A percentile compares a stretch with the other conserved stretches of the same genome.
Evolutionary conservation across 2,113 vertebrate genomes (phyloP).

Genomic region (Heterocephalus glaber): DNA sequence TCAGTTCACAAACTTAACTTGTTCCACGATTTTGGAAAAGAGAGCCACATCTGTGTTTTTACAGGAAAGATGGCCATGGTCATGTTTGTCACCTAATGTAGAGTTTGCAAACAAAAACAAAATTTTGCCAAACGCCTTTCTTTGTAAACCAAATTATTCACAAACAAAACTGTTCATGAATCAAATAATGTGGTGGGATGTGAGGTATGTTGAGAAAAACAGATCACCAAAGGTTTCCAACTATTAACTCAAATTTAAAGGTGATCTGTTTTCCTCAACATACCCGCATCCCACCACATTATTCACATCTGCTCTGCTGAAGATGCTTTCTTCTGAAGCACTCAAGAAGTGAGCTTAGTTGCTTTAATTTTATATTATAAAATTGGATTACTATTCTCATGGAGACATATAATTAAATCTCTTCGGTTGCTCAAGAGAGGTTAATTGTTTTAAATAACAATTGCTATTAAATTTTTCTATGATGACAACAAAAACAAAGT

Average conservation of each 20-base stretch:
- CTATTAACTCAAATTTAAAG: slow-evolving; percentile 22
- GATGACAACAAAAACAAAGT: slow-evolving; percentile 49
- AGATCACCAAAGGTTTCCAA: not conserved
- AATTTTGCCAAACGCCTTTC: too few relatives aligned
- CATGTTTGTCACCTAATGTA: too few relatives aligned
- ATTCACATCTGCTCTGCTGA: not conserved
- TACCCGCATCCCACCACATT: not conserved
- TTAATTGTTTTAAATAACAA: slow-evolving; percentile 69
- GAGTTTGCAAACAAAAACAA: too few relatives aligned
- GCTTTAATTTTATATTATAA: slow-evolving; percentile 64
- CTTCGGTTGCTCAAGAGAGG: slow-evolving; percentile 10
- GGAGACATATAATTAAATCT: slow-evolving; percentile 69
- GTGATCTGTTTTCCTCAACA: not conserved
- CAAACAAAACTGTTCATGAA: too few relatives aligned
- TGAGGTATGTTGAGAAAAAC: not conserved
- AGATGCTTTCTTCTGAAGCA: slow-evolving; percentile 21
- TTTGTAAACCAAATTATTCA: too few relatives aligned
- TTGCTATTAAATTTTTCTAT: slow-evolving; percentile 54
- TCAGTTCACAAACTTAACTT: too few relatives aligned
- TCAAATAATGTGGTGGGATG: not conserved
- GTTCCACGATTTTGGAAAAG: too few relatives aligned
- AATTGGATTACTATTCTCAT: slow-evolving; percentile 55
- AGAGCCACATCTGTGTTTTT: too few relatives aligned
- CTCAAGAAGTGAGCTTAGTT: slow-evolving; percentile 19
- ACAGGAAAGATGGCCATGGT: too few relatives aligned